These are phyloP conservation scores for Aspidapion aeneum DNA, from an alignment of 2,888 invertebrate species.

Conservation along the genomic window DNA sequence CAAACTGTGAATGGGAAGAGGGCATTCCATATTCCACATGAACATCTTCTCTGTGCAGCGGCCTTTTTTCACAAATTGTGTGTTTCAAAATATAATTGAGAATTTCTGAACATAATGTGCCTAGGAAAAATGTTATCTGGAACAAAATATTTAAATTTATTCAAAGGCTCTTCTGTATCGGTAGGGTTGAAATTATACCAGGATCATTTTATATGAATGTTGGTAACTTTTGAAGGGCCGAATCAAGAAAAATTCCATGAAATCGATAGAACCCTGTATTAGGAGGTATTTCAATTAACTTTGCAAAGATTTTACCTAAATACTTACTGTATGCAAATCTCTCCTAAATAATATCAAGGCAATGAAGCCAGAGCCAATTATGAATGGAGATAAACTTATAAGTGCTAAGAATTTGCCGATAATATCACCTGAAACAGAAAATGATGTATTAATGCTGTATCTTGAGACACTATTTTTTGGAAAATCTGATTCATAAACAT, in stretches of 20 bases:
- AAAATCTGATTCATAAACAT: no score
- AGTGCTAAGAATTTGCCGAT: conserved; percentile 80
- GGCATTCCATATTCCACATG: conserved; percentile 88
- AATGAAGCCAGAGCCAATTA: conserved; percentile 76
- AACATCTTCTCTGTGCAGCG: conserved; percentile 62
- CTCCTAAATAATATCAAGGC: conserved; percentile 83
- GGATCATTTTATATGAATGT: no score
- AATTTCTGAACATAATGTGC: conserved; percentile 72
- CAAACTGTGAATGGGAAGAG: conserved; percentile 86
- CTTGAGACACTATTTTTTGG: no score
- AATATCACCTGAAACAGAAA: conserved; percentile 69
- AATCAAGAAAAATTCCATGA: no score
- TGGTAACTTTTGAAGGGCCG: no score
- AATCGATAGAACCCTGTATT: no score
- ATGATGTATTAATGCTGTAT: conserved; percentile 5
- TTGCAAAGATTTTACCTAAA: no score
- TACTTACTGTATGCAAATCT: conserved; percentile 83
- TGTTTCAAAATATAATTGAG: conserved; percentile 80
- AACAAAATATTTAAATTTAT: no score
- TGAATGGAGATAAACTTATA: conserved; percentile 79
- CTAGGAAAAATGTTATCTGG: conserved; percentile 82
- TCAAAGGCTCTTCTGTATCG: no score
- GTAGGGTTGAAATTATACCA: no score
- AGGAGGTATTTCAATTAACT: no score
- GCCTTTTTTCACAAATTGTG: conserved; percentile 76